These are phyloP conservation scores for Drosophila koepferae DNA, from an alignment of 2,888 invertebrate genomes.

Conservation along the genomic window DNA sequence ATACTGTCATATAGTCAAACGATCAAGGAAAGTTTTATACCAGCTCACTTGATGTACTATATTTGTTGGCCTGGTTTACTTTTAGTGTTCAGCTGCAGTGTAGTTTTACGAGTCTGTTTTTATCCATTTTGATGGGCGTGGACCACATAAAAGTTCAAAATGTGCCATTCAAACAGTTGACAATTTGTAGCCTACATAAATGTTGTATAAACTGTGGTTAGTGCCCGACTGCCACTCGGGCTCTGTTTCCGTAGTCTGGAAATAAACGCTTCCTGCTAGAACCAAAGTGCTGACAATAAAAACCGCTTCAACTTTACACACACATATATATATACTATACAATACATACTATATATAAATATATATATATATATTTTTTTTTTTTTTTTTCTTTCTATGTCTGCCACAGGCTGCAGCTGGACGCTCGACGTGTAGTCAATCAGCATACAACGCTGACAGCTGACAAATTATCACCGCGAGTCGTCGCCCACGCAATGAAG, in stretches of 20 bases:
- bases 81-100: neutral
- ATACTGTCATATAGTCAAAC: neutral
- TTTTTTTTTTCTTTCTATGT: neutral
- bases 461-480: constrained; percentile 12
- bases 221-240: neutral
- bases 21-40: neutral
- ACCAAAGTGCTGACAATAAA: constrained; percentile 22
- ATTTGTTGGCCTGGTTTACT: neutral
- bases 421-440: constrained; percentile 28
- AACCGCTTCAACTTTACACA: constrained; percentile 10
- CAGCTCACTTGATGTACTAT: neutral
- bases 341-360: neutral
- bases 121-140: neutral
- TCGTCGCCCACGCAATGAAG: neutral
- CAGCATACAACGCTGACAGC: constrained; percentile 26
- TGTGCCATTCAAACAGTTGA: neutral
- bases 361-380: neutral
- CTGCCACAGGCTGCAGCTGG: constrained; percentile 26
- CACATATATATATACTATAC: neutral
- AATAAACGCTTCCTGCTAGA: constrained; percentile 4
- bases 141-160: constrained; percentile 4
- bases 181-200: constrained; percentile 12
- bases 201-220: constrained; percentile 1
- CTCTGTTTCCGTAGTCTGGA: constrained; percentile 1
- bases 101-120: constrained; percentile 5